These are phyloP conservation scores for Cochlearius cochlearius DNA, from an alignment of 2,113 vertebrate species.

Conservation along the genomic window DNA sequence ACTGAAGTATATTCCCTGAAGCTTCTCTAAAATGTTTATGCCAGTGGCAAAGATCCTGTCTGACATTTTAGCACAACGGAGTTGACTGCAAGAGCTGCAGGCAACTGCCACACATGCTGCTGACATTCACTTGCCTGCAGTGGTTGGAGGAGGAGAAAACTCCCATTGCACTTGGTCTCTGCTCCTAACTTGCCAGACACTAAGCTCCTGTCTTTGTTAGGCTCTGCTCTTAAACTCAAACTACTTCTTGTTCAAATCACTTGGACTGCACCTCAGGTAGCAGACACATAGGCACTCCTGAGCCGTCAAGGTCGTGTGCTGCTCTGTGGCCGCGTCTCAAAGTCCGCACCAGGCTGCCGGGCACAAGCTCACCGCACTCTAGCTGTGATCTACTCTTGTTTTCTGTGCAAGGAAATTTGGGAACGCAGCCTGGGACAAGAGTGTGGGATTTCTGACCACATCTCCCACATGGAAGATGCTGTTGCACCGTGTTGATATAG, in stretches of 20 bases:
- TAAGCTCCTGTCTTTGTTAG: neutral
- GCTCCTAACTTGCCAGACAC: neutral
- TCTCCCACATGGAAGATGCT: neutral
- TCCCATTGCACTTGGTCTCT: neutral
- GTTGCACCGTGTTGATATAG: no score
- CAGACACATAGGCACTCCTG: rapidly evolving
- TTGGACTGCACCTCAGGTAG: neutral
- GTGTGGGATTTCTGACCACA: neutral
- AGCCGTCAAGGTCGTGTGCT: neutral
- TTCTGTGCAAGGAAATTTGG: neutral
- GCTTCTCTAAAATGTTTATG: constrained; percentile 47
- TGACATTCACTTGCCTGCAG: neutral
- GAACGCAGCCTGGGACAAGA: neutral
- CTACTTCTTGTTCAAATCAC: neutral
- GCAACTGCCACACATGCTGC: neutral
- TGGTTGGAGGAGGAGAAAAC: neutral
- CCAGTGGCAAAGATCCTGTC: constrained; percentile 39
- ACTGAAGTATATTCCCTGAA: constrained; percentile 31
- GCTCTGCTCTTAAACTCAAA: neutral
- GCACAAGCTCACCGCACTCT: rapidly evolving
- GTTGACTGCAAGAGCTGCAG: neutral
- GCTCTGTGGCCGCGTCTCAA: neutral
- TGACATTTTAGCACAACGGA: constrained; percentile 44
- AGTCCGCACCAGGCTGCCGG: rapidly evolving
- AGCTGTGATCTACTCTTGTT: neutral